A percentile compares a stretch with the other conserved stretches of the same genome.
These are phyloP conservation scores for Notamacropus eugenii DNA, from an alignment of 2,797 vertebrate genomes.

Conservation along the genomic window DNA sequence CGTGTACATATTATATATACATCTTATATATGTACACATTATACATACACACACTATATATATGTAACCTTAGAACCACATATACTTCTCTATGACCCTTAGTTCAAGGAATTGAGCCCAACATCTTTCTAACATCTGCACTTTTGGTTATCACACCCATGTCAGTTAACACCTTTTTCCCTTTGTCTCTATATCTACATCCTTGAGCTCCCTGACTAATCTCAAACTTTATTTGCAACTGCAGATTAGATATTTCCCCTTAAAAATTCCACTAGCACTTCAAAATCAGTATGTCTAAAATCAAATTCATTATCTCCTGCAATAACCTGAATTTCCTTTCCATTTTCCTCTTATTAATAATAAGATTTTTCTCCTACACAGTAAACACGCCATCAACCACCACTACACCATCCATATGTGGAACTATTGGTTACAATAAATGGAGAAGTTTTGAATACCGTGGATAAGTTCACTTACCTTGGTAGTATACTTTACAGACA, in stretches of 20 bases:
- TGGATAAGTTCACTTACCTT: too few species aligned
- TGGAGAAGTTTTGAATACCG: too few species aligned
- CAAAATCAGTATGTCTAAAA: neutral
- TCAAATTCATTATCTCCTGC: neutral
- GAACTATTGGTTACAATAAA: too few species aligned
- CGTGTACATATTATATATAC: too few species aligned
- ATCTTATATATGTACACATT: too few species aligned
- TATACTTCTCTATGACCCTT: neutral
- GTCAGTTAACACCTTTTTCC: neutral
- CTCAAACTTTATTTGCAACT: too few species aligned
- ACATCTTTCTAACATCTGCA: neutral
- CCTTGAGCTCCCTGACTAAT: too few species aligned
- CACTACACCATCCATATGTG: too few species aligned
- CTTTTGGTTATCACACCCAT: neutral
- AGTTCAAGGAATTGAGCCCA: neutral
- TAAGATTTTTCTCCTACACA: neutral
- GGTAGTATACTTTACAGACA: too few species aligned
- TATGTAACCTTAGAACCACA: neutral
- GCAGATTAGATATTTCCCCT: too few species aligned
- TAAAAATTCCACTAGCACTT: too few species aligned
- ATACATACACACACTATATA: neutral
- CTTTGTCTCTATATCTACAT: neutral
- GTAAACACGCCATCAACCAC: neutral
- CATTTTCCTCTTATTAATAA: neutral
- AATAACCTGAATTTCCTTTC: neutral